These are phyloP conservation scores for Tenthredo mesomela DNA, from an alignment of 2,888 invertebrate genomes.

Conservation along the genomic window DNA sequence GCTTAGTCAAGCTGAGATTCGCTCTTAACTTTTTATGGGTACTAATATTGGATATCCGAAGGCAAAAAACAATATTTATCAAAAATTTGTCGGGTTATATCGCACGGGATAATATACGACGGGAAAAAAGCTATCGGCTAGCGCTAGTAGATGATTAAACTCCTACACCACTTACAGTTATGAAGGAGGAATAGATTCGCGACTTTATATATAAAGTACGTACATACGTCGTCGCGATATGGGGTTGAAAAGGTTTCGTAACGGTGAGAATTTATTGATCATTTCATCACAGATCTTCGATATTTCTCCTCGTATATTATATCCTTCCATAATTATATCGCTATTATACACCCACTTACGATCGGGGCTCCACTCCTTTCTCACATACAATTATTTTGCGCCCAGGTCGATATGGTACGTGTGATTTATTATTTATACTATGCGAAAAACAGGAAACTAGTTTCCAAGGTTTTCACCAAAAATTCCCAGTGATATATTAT, in stretches of 20 bases:
- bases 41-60: background rate
- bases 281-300: conserved; percentile 27
- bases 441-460: background rate
- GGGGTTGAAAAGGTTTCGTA: background rate
- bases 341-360: conserved; percentile 35
- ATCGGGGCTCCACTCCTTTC: conserved; percentile 28
- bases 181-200: background rate
- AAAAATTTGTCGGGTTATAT: background rate
- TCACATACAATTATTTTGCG: conserved; percentile 15
- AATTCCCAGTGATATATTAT: background rate
- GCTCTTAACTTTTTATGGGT: background rate
- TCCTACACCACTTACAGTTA: background rate
- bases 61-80: background rate
- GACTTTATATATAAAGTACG: no score
- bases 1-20: background rate
- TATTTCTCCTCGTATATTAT: background rate
- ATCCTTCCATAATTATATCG: conserved; percentile 27
- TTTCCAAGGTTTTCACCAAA: background rate
- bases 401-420: background rate
- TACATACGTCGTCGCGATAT: no score
- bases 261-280: conserved; percentile 24
- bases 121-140: background rate
- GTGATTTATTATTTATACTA: conserved; percentile 6
- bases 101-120: background rate
- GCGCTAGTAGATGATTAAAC: conserved; percentile 13